Percentiles rank a stretch among this genome's conserved stretches.
phyloP scores from a whole-genome alignment of 2,888 invertebrate species.

The Sipunculus nudus region DNA sequence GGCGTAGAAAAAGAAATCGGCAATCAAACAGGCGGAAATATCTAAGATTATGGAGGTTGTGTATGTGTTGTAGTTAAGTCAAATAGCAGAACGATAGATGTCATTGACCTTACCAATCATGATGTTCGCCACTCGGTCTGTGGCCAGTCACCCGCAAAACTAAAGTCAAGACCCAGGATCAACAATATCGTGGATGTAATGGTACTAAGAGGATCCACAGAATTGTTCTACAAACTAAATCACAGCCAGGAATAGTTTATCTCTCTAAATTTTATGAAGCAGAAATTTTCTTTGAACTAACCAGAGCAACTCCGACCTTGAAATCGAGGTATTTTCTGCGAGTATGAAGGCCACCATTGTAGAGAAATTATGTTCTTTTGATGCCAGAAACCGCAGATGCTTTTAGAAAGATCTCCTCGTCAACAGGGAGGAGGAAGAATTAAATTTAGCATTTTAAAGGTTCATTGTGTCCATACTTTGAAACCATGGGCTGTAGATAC shows the following conservation, averaged over 20 bases:
- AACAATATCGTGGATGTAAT: conserved; percentile 5
- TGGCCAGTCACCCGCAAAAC: conserved; percentile 12
- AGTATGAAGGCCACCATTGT: conserved; percentile 16
- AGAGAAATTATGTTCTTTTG: conserved; percentile 10
- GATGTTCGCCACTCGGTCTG: conserved; percentile 8
- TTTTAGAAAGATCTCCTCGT: too few species aligned
- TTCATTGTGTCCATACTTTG: too few species aligned
- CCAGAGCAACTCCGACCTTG: background rate
- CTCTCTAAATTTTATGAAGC: background rate
- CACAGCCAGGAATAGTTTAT: background rate
- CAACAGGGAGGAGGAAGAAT: too few species aligned
- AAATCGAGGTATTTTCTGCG: background rate
- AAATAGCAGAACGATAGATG: conserved; percentile 16
- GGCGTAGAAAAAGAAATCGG: conserved; percentile 23
- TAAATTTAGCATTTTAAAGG: too few species aligned
- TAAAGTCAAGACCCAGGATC: background rate
- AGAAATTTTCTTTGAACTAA: background rate
- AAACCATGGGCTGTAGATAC: too few species aligned
- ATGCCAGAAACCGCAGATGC: too few species aligned
- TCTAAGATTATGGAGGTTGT: conserved; percentile 15
- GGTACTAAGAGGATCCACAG: background rate
- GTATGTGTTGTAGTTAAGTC: conserved; percentile 9
- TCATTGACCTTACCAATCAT: conserved; percentile 12
- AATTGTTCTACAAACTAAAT: background rate
- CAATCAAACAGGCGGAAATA: conserved; percentile 7